Conservation (phyloP, 2,888 invertebrate species). For the Sycophila texana region DNA sequence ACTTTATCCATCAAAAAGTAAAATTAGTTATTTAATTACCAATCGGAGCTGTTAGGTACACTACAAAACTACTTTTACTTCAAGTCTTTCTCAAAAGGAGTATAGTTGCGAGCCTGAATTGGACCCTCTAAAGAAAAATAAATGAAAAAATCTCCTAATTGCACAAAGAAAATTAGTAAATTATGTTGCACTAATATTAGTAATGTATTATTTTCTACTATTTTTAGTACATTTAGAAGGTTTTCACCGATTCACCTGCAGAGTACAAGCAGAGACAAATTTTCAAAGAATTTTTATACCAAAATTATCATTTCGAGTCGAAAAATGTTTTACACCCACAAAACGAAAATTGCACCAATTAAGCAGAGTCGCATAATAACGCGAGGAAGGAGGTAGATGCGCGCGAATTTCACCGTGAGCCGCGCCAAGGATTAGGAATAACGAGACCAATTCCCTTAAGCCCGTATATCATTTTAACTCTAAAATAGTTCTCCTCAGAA, state of each 20-base stretch:
- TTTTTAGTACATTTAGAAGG: neutral
- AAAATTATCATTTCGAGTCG: constrained; percentile 5
- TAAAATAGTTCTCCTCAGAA: too few species aligned
- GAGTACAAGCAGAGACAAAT: neutral
- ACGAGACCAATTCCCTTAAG: constrained; percentile 17
- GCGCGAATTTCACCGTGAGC: constrained; percentile 7
- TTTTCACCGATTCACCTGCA: neutral
- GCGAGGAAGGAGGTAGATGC: constrained; percentile 47
- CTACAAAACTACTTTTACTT: neutral
- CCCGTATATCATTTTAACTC: neutral
- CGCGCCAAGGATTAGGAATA: constrained; percentile 37
- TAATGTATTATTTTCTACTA: too few species aligned
- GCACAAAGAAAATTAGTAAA: too few species aligned
- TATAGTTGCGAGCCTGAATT: neutral
- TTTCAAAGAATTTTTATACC: too few species aligned
- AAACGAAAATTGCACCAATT: constrained; percentile 47
- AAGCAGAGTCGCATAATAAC: constrained; percentile 45
- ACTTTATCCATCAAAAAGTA: neutral
- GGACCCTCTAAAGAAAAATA: neutral
- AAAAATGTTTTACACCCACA: constrained; percentile 26
- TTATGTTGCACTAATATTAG: neutral
- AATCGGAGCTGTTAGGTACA: neutral
- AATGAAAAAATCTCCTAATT: too few species aligned
- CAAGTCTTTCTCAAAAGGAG: neutral
- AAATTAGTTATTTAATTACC: neutral